phyloP scores from a whole-genome alignment of 2,888 invertebrate species.

The Drosophila diplacantha region DNA sequence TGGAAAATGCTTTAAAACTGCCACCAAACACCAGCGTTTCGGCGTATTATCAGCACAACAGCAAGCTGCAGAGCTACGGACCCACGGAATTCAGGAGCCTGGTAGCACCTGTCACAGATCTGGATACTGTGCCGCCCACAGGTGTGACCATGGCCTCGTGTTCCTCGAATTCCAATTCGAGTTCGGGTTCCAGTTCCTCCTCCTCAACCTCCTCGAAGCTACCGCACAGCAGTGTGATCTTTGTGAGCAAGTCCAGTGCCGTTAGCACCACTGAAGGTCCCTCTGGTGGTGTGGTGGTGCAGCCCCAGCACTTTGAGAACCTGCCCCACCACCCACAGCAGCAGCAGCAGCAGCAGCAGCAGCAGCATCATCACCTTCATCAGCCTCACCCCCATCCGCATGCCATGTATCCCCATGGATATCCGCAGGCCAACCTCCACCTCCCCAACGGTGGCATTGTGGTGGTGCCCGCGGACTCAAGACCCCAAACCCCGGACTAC shows the following conservation, averaged over 20 bases:
- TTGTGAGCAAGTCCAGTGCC: conserved; percentile 67
- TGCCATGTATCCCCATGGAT: conserved; percentile 31
- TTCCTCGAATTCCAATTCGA: conserved; percentile 7
- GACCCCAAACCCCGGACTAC: conserved; percentile 77
- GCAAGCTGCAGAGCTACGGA: conserved; percentile 55
- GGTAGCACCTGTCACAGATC: conserved; percentile 74
- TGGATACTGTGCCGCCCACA: conserved; percentile 74
- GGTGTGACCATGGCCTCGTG: conserved; percentile 65
- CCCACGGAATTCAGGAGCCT: conserved; percentile 32
- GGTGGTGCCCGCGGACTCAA: conserved; percentile 71
- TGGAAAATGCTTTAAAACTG: conserved; percentile 75
- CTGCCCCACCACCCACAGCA: conserved; percentile 36
- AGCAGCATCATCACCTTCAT: conserved; percentile 33
- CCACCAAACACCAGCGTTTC: conserved; percentile 77
- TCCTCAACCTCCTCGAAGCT: conserved; percentile 51
- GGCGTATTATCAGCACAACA: conserved; percentile 75
- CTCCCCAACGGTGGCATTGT: conserved; percentile 54
- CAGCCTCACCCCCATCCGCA: conserved; percentile 43
- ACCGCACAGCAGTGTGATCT: conserved; percentile 76
- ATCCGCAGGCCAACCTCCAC: conserved; percentile 26
- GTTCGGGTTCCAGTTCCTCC: neutral
- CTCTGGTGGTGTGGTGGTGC: conserved; percentile 9
- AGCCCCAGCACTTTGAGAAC: conserved; percentile 30
- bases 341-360: conserved; percentile 35
- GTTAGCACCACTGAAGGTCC: conserved; percentile 43